These are phyloP conservation scores for Protomyctophum bolini DNA, from an alignment of 2,113 vertebrate species.

Conservation along the genomic window DNA sequence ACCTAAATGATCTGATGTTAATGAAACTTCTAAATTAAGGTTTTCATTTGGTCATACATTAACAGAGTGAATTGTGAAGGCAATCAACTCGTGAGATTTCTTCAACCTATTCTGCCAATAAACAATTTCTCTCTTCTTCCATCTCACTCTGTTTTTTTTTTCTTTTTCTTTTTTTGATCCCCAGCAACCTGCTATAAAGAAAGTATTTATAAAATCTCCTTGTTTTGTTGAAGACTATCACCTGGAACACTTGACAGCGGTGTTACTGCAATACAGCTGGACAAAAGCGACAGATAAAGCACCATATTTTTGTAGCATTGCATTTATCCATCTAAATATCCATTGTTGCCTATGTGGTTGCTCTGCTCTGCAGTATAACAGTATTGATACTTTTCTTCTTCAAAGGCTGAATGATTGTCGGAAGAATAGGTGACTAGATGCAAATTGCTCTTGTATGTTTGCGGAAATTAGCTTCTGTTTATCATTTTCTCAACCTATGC, in stretches of 20 bases:
- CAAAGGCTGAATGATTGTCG: conserved; percentile 19
- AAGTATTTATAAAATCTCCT: too few species aligned
- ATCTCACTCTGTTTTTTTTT: too few species aligned
- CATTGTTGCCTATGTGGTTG: conserved; percentile 18
- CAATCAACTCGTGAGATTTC: background rate
- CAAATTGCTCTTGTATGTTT: background rate
- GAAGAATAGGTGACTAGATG: conserved; percentile 30
- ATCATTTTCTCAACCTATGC: background rate
- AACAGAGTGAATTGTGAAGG: conserved; percentile 22
- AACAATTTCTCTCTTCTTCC: background rate
- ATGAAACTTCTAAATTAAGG: conserved; percentile 36
- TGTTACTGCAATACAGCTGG: too few species aligned
- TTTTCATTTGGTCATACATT: conserved; percentile 41
- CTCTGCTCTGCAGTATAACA: conserved; percentile 14
- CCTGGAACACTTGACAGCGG: too few species aligned
- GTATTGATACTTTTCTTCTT: conserved; percentile 35
- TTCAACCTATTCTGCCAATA: conserved; percentile 12
- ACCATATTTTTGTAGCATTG: too few species aligned
- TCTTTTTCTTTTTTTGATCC: too few species aligned
- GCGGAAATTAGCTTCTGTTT: conserved; percentile 20
- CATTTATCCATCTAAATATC: too few species aligned
- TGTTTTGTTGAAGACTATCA: too few species aligned
- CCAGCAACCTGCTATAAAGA: too few species aligned
- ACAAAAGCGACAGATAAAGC: too few species aligned
- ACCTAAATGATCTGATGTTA: conserved; percentile 34